Evolutionary conservation across 2,888 invertebrate species (phyloP).

Genomic region (Drosophila merina): DNA sequence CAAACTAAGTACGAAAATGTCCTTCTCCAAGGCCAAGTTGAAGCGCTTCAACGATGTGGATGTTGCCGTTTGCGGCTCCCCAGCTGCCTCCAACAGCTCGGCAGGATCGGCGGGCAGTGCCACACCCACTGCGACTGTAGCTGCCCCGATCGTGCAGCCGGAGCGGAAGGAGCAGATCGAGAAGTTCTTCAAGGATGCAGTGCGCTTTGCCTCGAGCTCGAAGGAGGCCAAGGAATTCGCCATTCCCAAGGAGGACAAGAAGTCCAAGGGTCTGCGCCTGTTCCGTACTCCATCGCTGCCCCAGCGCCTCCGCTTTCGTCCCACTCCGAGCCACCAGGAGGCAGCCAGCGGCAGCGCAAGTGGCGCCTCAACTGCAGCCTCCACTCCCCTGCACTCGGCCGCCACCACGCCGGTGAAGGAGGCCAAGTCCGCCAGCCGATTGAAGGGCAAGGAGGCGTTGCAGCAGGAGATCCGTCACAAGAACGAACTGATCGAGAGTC

Average conservation of each 20-base stretch:
- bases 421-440: slow-evolving; percentile 82
- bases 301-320: slow-evolving; percentile 82
- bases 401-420: slow-evolving; percentile 82
- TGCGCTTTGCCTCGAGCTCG: slow-evolving; percentile 79
- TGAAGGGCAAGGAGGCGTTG: slow-evolving; percentile 85
- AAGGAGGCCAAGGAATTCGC: slow-evolving; percentile 82
- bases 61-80: slow-evolving; percentile 74
- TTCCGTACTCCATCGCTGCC: slow-evolving; percentile 83
- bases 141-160: slow-evolving; percentile 48
- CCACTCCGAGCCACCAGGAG: slow-evolving; percentile 55
- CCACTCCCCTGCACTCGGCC: slow-evolving; percentile 80
- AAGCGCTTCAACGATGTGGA: slow-evolving; percentile 84
- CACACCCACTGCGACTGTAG: slow-evolving; percentile 54
- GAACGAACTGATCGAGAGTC: slow-evolving; percentile 85
- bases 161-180: slow-evolving; percentile 84
- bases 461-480: slow-evolving; percentile 85
- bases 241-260: slow-evolving; percentile 82
- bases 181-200: slow-evolving; percentile 84
- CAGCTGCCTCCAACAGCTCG: slow-evolving; percentile 64
- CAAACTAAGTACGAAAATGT: slow-evolving; percentile 54
- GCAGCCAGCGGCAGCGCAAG: slow-evolving; percentile 13
- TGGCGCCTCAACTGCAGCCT: slow-evolving; percentile 68
- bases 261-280: slow-evolving; percentile 80
- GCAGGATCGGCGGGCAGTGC: slow-evolving; percentile 63
- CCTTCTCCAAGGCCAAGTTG: slow-evolving; percentile 84